These are phyloP conservation scores for Rhabdornis inornatus DNA, from an alignment of 2,113 vertebrate species.

Conservation along the genomic window DNA sequence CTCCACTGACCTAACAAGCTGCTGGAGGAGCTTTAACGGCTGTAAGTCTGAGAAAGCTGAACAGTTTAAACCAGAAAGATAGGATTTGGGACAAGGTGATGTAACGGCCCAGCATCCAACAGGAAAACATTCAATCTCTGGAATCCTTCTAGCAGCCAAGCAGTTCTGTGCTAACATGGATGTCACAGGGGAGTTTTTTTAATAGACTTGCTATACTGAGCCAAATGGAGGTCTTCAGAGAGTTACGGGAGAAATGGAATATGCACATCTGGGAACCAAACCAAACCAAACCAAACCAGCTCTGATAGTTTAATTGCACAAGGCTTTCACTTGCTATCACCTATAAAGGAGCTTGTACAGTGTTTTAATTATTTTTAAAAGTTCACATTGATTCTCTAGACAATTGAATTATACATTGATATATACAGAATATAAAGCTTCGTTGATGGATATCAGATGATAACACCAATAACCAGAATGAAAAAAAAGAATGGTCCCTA, in stretches of 20 bases:
- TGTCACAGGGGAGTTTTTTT: background rate
- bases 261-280: background rate
- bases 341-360: background rate
- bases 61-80: background rate
- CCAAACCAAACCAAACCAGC: background rate
- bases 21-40: background rate
- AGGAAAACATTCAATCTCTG: background rate
- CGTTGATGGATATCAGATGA: constrained; percentile 14
- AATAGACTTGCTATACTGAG: background rate
- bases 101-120: background rate
- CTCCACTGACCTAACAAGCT: background rate
- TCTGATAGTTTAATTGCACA: background rate
- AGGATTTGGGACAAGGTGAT: background rate
- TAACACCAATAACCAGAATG: background rate
- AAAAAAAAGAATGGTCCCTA: background rate
- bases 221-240: background rate
- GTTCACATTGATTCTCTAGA: background rate
- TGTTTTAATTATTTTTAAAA: background rate
- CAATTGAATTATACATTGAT: background rate
- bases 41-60: background rate
- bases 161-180: background rate
- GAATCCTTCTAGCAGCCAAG: background rate
- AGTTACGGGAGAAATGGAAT: background rate
- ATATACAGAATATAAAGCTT: background rate
- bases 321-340: background rate